Conservation (phyloP, 2,797 vertebrate genomes). For the Propithecus deckenii region DNA sequence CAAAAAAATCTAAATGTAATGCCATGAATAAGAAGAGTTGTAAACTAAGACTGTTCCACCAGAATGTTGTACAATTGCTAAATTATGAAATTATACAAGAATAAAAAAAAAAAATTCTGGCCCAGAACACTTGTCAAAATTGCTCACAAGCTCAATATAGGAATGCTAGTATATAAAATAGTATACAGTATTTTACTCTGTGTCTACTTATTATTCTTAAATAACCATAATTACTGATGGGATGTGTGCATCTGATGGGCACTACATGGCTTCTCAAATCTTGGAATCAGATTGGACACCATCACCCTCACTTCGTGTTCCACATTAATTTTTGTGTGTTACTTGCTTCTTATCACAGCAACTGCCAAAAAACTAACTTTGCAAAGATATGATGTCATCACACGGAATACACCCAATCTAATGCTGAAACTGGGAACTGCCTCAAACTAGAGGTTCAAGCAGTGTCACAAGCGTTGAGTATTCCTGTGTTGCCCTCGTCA, state of each 20-base stretch:
- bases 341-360: constrained; percentile 15
- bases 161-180: background rate
- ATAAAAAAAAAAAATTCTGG: background rate
- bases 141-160: background rate
- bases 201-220: background rate
- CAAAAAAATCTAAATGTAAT: background rate
- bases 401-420: background rate
- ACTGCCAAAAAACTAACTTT: background rate
- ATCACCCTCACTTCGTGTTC: background rate
- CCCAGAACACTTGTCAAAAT: constrained; percentile 12
- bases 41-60: constrained; percentile 43
- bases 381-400: background rate
- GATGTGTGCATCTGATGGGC: background rate
- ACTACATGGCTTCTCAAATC: background rate
- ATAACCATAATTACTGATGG: background rate
- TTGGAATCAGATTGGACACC: background rate
- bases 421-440: background rate
- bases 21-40: constrained; percentile 20
- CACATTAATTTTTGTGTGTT: constrained; percentile 1
- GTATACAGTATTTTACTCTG: background rate
- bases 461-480: background rate
- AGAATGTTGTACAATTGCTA: constrained; percentile 45
- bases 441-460: background rate
- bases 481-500: background rate
- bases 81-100: constrained; percentile 44